Base-by-base conservation (phyloP, 2,888 invertebrate genomes). In the Pherbina coryleti region DNA sequence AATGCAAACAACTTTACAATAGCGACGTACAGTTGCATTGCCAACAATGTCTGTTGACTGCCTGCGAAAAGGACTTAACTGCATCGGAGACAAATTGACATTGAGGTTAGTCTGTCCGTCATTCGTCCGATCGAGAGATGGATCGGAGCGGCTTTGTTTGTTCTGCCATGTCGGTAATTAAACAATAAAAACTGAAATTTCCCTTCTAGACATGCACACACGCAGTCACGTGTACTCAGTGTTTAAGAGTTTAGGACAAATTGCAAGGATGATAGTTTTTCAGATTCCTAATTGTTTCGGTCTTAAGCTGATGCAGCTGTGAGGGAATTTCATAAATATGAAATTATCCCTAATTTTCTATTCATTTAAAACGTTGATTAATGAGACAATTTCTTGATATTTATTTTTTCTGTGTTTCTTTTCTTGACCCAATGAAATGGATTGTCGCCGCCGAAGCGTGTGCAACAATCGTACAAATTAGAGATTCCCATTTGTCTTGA, bases 31-130 rank as follows among this genome's bases (percentile, higher is more conserved):
- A 55, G 55, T 55, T 55, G 55, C 55, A 55, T 19, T 22, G 55
- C 55, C 55, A 19, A 60, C 57, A 60, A 37, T 37, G 60, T 14
- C 22, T 8, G 19, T 51, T 60, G 14, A 17, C 25, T 66, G 19
- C 28, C 5, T 22, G 8, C 11, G 55, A 53, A 57, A 51, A 37
- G 19, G 60, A 57, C 44, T 69, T 60, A 60, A 72, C 51, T 60
- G 60, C 60, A 51, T 31, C 69, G 67, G 57, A 73, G 73, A 77
- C 77, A 69, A 74, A 73, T 74, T 74, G 73, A 69, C 77, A 67
- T 44, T 57, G 31, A 8, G 34, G 22, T 31, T 72, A 37, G 71
- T 64, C 53, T 31, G 28, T 19, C 31, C 25, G 5, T 5, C 51
- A 11, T 28, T 17, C 25, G 37, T 51, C 28, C n/a, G 51, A 17